Percentiles rank a stretch among this genome's conserved stretches.
phyloP scores from a whole-genome alignment of 2,113 vertebrate genomes.

The Proteles cristata region DNA sequence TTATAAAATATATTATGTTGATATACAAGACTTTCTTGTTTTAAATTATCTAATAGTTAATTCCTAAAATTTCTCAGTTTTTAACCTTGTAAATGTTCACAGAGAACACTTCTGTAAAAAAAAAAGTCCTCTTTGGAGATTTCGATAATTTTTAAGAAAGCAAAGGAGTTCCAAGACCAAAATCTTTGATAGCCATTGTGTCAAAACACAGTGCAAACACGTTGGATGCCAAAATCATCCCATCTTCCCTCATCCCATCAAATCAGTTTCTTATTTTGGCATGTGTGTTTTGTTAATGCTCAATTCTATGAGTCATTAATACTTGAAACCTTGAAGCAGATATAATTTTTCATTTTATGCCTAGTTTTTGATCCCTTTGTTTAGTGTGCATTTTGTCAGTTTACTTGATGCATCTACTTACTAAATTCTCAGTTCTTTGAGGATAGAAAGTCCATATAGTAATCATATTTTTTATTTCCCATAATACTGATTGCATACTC shows the following conservation, averaged over 20 bases:
- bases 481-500: neutral
- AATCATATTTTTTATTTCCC: neutral
- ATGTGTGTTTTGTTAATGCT: neutral
- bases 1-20: neutral
- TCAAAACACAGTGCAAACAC: neutral
- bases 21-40: neutral
- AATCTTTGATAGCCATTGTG: neutral
- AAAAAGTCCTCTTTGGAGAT: neutral
- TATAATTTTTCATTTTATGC: neutral
- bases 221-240: neutral
- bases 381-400: neutral
- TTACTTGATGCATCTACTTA: neutral
- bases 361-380: neutral
- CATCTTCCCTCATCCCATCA: neutral
- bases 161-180: neutral
- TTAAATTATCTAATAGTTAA: neutral
- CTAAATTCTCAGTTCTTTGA: neutral
- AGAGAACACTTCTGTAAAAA: neutral
- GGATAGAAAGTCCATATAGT: neutral
- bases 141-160: neutral
- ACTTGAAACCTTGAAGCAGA: neutral
- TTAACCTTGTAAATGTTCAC: neutral
- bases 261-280: neutral
- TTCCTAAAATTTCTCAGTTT: neutral
- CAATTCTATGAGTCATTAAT: neutral